Percentiles rank a stretch among this genome's conserved stretches.
phyloP scores from a whole-genome alignment of 1,140 invertebrate genomes.

The Neodiprion fabricii region DNA sequence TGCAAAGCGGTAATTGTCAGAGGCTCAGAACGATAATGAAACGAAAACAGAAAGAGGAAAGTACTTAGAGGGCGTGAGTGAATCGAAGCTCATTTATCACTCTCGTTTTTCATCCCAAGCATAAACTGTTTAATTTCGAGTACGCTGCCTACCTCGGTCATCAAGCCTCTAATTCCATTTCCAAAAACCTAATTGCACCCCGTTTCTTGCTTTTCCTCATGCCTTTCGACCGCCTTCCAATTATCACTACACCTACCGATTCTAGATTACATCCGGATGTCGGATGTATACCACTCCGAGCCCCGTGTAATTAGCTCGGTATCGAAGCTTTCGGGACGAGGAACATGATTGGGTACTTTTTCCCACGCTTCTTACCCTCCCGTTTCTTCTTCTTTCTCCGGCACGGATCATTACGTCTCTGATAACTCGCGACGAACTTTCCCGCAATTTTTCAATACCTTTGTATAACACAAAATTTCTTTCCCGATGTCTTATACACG shows the following conservation, averaged over 20 bases:
- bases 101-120: background rate
- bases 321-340: background rate
- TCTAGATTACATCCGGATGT: background rate
- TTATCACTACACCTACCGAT: background rate
- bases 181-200: background rate
- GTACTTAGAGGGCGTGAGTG: background rate
- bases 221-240: background rate
- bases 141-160: background rate
- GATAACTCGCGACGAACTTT: too few species aligned
- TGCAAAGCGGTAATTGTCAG: background rate
- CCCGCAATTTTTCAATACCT: too few species aligned
- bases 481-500: too few species aligned
- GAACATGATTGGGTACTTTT: background rate
- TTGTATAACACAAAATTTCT: too few species aligned
- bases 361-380: background rate
- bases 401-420: too few species aligned
- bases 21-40: conserved; percentile 7
- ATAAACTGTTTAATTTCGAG: conserved; percentile 3
- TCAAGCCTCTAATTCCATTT: background rate
- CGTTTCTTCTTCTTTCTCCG: background rate
- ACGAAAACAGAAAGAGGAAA: background rate
- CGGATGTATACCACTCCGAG: too few species aligned
- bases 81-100: background rate
- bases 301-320: background rate
- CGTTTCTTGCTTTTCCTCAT: background rate